Percentiles rank a stretch among this genome's conserved stretches.
phyloP scores from a whole-genome alignment of 2,888 invertebrate species.

The Cyrtodaria siliqua region DNA sequence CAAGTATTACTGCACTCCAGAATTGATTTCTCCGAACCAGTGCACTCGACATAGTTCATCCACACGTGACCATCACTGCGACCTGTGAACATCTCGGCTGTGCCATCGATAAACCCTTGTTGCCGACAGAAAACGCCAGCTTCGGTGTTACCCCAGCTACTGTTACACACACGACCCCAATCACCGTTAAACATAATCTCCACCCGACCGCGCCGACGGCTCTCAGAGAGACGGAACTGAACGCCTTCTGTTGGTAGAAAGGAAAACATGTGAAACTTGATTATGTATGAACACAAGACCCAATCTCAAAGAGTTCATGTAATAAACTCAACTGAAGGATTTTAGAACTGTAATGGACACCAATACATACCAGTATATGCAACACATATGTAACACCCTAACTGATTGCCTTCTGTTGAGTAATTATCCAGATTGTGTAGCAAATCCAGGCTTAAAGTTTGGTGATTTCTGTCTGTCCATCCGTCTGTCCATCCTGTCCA shows the following conservation, averaged over 20 bases:
- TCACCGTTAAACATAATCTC: conserved; percentile 69
- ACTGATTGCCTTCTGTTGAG: too few relatives aligned
- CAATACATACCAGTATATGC: too few relatives aligned
- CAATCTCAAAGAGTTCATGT: too few relatives aligned
- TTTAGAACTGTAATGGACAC: too few relatives aligned
- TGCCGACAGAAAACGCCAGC: conserved; percentile 72
- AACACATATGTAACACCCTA: too few relatives aligned
- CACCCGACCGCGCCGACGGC: conserved; percentile 58
- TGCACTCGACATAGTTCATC: conserved; percentile 91
- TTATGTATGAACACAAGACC: too few relatives aligned
- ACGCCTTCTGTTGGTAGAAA: conserved; percentile 74
- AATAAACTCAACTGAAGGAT: too few relatives aligned
- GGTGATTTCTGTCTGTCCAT: too few relatives aligned
- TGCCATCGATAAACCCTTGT: conserved; percentile 68
- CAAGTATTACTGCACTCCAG: conserved; percentile 88
- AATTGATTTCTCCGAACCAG: conserved; percentile 90
- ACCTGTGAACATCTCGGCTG: conserved; percentile 26
- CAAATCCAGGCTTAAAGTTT: too few relatives aligned
- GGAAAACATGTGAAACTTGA: too few relatives aligned
- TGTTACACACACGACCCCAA: conserved; percentile 73
- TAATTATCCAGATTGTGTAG: too few relatives aligned
- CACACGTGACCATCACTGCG: conserved; percentile 81
- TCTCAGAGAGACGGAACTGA: conserved; percentile 61
- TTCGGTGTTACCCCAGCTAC: conserved; percentile 66
- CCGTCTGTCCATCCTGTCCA: too few relatives aligned